Conservation (phyloP, 2,888 invertebrate genomes). For the Glyphotaelius pellucidus region DNA sequence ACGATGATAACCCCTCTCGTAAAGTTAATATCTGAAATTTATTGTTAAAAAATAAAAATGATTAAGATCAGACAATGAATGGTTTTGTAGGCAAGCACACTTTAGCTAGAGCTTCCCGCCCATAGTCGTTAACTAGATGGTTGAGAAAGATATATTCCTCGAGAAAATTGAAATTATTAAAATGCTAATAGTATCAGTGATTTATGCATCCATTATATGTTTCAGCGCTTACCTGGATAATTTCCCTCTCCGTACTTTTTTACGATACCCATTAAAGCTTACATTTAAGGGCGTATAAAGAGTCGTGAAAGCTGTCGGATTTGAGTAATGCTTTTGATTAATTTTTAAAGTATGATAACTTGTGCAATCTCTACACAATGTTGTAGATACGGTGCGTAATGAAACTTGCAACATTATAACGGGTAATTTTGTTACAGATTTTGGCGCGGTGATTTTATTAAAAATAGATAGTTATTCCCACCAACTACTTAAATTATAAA, state of each 20-base stretch:
- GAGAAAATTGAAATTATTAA: conserved; percentile 63
- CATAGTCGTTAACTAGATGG: conserved; percentile 58
- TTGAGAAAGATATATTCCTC: conserved; percentile 55
- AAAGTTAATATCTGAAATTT: background rate
- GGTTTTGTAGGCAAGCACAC: background rate
- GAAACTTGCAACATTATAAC: background rate
- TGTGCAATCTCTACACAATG: conserved; percentile 7
- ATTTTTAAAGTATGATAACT: conserved; percentile 43
- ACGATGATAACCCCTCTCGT: background rate
- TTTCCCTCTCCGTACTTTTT: conserved; percentile 50
- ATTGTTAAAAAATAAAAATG: background rate
- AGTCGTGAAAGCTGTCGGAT: conserved; percentile 45
- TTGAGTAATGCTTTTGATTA: conserved; percentile 48
- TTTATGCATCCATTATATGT: conserved; percentile 55
- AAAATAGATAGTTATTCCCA: background rate
- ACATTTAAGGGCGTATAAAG: conserved; percentile 50
- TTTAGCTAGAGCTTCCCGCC: conserved; percentile 24
- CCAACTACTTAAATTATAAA: no score
- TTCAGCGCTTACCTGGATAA: conserved; percentile 54
- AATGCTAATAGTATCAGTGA: conserved; percentile 61
- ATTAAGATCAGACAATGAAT: background rate
- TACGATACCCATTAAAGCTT: conserved; percentile 49
- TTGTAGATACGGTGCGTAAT: background rate
- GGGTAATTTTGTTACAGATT: background rate
- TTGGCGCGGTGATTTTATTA: background rate